Base-by-base conservation (phyloP, 2,797 vertebrate genomes). In the Hippocampus kuda region DNA sequence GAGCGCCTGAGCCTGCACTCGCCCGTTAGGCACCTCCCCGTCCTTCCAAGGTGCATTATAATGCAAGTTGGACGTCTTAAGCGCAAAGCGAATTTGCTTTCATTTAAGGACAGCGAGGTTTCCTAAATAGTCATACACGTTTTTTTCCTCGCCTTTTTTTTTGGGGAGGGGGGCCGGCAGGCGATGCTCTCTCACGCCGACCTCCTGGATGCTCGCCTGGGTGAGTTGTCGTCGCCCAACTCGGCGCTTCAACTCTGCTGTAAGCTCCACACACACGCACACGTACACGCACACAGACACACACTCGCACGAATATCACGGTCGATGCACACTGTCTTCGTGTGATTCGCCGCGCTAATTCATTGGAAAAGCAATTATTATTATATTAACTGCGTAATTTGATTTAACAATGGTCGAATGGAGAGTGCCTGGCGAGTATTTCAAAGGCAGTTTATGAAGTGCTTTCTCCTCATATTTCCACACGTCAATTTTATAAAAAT, bases 1-100 rank as follows among this genome's bases (percentile, higher is more conserved):
- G 93, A 94, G 89, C 92, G 93, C 94, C 94, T 92, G 93, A 90
- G 92, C 90, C 92, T 93, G 94, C 94, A 93, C 89, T 93, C 92
- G 93, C 92, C 84, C 91, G 92, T 94, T 95, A 96, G 94, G 96
- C 95, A 91, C 95, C 95, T 95, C 96, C 95, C 95, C 92, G 88
- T 94, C 93, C 92, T 91, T 93, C 91, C 94, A 95, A 95, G 96
- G 94, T 93, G 94, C 94, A 95, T 97, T 97, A 97, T 96, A 98
- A 97, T 97, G 94, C 94, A 94, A 92, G 93, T 91, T 92, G 92
- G 92, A 91, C 92, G 92, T 93, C 93, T 51, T 96, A 97, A 95
- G 92, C 94, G 94, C 94, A 95, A 94, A 94, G 93, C 91, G 94
- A 95, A 95, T 96, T 97, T 96, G 93, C 94, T 94, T 94, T 95